phyloP scores from a whole-genome alignment of 2,113 vertebrate genomes.

The Channa argus region DNA sequence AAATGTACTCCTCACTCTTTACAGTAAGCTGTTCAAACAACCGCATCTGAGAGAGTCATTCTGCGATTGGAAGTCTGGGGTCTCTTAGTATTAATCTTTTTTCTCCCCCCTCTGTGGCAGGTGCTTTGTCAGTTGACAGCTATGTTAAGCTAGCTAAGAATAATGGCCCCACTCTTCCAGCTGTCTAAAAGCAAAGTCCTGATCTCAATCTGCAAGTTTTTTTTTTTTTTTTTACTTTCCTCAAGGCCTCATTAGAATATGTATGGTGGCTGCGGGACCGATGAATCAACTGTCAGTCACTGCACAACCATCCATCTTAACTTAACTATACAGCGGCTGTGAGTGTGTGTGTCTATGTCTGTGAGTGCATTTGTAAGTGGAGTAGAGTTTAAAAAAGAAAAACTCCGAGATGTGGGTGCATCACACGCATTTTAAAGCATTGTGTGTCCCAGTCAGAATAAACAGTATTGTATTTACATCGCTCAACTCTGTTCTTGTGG shows the following conservation, averaged over 20 bases:
- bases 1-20: not conserved
- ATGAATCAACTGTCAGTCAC: constrained; percentile 66
- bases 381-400: too few species aligned
- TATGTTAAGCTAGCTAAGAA: constrained; percentile 47
- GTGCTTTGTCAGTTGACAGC: constrained; percentile 57
- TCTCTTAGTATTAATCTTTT: constrained; percentile 39
- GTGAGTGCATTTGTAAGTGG: not conserved
- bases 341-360: constrained; percentile 15
- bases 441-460: not conserved
- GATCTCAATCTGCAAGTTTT: constrained; percentile 35
- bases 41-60: constrained; percentile 5
- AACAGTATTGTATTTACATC: too few species aligned
- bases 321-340: constrained; percentile 27
- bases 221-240: constrained; percentile 42
- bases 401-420: not conserved
- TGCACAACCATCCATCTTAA: constrained; percentile 46
- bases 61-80: constrained; percentile 25
- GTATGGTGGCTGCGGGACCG: constrained; percentile 46
- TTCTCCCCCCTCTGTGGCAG: constrained; percentile 19
- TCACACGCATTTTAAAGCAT: not conserved
- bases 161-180: constrained; percentile 36
- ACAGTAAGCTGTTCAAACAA: not conserved
- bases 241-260: constrained; percentile 61
- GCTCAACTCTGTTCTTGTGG: not conserved
- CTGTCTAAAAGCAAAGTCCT: constrained; percentile 55